These are phyloP conservation scores for Chromobotia macracanthus DNA, from an alignment of 2,797 vertebrate genomes.

Conservation along the genomic window DNA sequence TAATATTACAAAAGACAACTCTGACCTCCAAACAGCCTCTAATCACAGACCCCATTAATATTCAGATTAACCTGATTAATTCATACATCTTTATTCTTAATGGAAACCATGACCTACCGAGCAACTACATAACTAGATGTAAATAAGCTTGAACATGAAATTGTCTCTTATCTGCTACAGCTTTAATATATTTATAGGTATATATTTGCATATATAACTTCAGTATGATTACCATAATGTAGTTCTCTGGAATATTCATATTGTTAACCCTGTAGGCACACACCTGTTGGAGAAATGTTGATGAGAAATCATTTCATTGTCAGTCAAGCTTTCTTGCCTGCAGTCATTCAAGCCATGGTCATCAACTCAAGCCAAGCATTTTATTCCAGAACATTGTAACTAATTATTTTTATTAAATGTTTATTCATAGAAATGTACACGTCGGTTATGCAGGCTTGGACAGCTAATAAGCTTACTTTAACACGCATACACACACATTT, in stretches of 20 bases:
- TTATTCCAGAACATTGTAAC: conserved; percentile 13
- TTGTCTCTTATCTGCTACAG: not conserved
- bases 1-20: not conserved
- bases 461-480: conserved; percentile 31
- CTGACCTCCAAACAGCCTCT: not conserved
- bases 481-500: not conserved
- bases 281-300: too few species aligned
- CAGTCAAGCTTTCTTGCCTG: not conserved
- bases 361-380: conserved; percentile 16
- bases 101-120: not conserved
- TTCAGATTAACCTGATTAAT: conserved; percentile 21
- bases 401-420: conserved; percentile 11
- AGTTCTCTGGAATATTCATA: not conserved
- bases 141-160: conserved; percentile 10
- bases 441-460: not conserved
- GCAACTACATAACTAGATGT: conserved; percentile 14
- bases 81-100: conserved; percentile 18
- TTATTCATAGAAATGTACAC: not conserved
- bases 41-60: conserved; percentile 16
- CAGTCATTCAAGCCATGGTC: conserved; percentile 11
- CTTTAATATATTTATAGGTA: not conserved
- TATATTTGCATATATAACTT: not conserved
- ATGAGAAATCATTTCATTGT: not conserved
- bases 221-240: conserved; percentile 35
- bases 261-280: not conserved